Conservation (phyloP, 2,113 vertebrate species). For the Ictalurus punctatus region DNA sequence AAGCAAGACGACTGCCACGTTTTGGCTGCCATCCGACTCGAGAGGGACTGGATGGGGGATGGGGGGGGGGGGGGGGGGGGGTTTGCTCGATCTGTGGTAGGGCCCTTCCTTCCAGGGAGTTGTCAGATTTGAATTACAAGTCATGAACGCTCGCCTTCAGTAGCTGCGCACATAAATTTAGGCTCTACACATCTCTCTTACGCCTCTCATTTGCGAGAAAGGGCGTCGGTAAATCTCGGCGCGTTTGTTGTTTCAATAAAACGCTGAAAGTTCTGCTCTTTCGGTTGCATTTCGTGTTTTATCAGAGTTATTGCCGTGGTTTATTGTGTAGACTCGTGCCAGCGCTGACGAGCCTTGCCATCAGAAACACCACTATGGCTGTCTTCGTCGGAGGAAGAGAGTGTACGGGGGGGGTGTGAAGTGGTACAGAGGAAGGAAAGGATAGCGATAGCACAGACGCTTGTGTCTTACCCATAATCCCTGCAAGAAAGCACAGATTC, state of each 20-base stretch:
- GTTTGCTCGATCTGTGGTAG: constrained; percentile 24
- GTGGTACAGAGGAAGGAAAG: constrained; percentile 44
- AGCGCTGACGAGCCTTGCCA: constrained; percentile 45
- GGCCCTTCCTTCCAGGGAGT: constrained; percentile 28
- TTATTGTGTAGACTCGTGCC: constrained; percentile 63
- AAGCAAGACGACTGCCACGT: constrained; percentile 62
- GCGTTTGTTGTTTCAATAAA: constrained; percentile 65
- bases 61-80: too few species aligned
- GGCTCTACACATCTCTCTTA: constrained; percentile 31
- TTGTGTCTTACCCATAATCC: constrained; percentile 24
- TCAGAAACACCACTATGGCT: constrained; percentile 57
- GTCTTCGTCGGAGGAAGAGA: constrained; percentile 23
- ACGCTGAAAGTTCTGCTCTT: constrained; percentile 53
- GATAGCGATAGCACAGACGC: constrained; percentile 51
- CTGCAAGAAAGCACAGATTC: constrained; percentile 47
- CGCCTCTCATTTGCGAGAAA: constrained; percentile 58
- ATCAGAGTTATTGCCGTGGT: constrained; percentile 65
- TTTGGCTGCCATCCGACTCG: constrained; percentile 38
- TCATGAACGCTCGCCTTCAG: constrained; percentile 63
- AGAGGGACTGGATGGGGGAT: not conserved
- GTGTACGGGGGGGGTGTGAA: constrained; percentile 26
- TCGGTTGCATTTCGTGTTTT: constrained; percentile 47
- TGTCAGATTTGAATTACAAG: constrained; percentile 60
- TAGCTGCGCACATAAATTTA: constrained; percentile 62
- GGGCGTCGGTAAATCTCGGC: constrained; percentile 61